These are phyloP conservation scores for Drosophila bipectinata DNA, from an alignment of 1,140 invertebrate genomes.

Conservation along the genomic window DNA sequence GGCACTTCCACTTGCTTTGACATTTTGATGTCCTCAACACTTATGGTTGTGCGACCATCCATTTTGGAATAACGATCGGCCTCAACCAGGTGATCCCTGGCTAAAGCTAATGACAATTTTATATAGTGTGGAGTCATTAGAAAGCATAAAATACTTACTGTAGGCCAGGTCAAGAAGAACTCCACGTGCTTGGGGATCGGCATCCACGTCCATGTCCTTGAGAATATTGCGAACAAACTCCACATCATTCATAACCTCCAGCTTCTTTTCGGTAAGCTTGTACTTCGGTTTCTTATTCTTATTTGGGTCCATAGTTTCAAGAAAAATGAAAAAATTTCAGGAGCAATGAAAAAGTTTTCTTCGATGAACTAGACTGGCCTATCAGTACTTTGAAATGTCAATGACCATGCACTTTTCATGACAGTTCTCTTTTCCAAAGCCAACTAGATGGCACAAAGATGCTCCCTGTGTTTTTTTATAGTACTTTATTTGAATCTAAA, in stretches of 20 bases:
- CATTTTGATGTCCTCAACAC: not conserved
- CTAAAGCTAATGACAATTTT: not conserved
- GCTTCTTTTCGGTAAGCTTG: not conserved
- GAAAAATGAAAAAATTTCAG: too few species aligned
- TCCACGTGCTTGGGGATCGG: not conserved
- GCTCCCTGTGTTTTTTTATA: not conserved
- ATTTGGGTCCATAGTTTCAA: too few species aligned
- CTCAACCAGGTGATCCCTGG: not conserved
- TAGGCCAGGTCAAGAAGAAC: not conserved
- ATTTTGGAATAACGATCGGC: not conserved
- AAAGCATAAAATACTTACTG: not conserved
- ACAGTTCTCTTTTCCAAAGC: too few species aligned
- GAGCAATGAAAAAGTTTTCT: too few species aligned
- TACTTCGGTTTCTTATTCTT: not conserved
- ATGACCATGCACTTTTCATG: too few species aligned
- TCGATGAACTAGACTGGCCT: too few species aligned
- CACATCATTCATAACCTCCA: not conserved
- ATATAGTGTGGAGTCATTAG: not conserved
- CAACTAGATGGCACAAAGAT: too few species aligned
- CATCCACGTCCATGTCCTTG: not conserved
- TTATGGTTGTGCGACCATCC: not conserved
- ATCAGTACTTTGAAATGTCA: too few species aligned
- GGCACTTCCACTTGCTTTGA: not conserved
- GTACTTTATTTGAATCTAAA: conserved; percentile 53
- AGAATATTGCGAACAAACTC: not conserved